phyloP scores from a whole-genome alignment of 2,888 invertebrate genomes.

The Bellardia bayeri region DNA sequence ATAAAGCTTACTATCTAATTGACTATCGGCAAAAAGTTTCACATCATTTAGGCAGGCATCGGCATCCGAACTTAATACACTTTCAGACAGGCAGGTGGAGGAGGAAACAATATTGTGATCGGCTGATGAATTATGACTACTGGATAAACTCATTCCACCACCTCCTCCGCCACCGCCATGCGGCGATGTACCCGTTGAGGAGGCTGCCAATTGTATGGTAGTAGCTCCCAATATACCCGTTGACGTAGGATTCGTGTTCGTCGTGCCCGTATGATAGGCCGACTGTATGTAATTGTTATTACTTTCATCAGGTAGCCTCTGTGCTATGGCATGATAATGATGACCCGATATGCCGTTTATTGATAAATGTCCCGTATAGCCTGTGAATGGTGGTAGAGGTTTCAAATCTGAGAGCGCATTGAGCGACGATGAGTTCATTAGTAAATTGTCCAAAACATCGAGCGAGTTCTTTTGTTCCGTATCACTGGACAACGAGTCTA shows the following conservation, averaged over 20 bases:
- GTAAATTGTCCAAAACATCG: constrained; percentile 89
- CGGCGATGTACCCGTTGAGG: constrained; percentile 76
- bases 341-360: constrained; percentile 95
- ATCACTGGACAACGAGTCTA: constrained; percentile 85
- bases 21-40: constrained; percentile 86
- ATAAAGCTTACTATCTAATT: constrained; percentile 85
- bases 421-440: constrained; percentile 86
- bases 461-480: constrained; percentile 85
- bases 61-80: constrained; percentile 85
- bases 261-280: constrained; percentile 84
- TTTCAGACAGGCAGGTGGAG: constrained; percentile 89
- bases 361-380: constrained; percentile 93
- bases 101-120: constrained; percentile 91
- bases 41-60: constrained; percentile 86
- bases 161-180: constrained; percentile 47
- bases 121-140: constrained; percentile 82
- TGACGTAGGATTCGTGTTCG: constrained; percentile 52
- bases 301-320: constrained; percentile 90
- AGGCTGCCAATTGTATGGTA: constrained; percentile 74
- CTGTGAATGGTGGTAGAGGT: constrained; percentile 93
- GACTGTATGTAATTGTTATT: constrained; percentile 89
- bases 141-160: constrained; percentile 61
- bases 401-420: constrained; percentile 91
- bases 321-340: constrained; percentile 94
- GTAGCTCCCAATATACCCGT: constrained; percentile 70